Conservation (phyloP, 2,113 vertebrate species). For the Puntigrus tetrazona region DNA sequence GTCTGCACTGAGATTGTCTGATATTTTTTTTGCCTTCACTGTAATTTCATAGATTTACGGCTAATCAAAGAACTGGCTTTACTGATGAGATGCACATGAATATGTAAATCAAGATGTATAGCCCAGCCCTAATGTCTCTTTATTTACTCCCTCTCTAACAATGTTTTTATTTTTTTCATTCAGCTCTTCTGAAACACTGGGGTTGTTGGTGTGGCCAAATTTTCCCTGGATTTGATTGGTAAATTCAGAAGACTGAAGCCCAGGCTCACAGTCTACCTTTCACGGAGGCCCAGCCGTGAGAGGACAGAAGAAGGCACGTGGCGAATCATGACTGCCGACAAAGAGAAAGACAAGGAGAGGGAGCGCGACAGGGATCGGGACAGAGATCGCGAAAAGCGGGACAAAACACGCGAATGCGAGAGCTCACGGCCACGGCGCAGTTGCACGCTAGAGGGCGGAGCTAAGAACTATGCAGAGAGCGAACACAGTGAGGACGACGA, state of each 20-base stretch:
- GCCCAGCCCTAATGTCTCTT: no score
- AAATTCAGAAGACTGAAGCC: conserved; percentile 99
- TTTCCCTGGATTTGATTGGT: conserved; percentile 99
- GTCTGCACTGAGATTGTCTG: no score
- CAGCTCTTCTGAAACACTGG: conserved; percentile 92
- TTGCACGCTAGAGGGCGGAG: conserved; percentile 94
- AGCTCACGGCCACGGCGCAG: conserved; percentile 90
- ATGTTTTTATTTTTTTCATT: conserved; percentile 28
- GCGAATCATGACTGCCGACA: conserved; percentile 99
- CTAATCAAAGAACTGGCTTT: no score
- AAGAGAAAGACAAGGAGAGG: conserved; percentile 94
- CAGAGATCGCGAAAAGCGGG: conserved; percentile 85
- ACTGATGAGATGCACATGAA: no score
- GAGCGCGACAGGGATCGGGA: conserved; percentile 92
- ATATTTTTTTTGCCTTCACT: neutral
- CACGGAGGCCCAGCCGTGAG: conserved; percentile 99
- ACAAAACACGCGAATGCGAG: conserved; percentile 85
- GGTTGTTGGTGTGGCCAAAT: conserved; percentile 98
- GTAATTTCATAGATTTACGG: no score
- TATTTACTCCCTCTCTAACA: neutral
- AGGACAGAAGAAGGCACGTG: conserved; percentile 99
- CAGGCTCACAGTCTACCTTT: conserved; percentile 99
- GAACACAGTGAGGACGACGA: conserved; percentile 99
- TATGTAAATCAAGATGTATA: no score
- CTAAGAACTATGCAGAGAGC: conserved; percentile 96